Percentiles rank a stretch among this genome's conserved stretches.
phyloP scores from a whole-genome alignment of 2,888 invertebrate genomes.

The Ichneumoninae sp. region DNA sequence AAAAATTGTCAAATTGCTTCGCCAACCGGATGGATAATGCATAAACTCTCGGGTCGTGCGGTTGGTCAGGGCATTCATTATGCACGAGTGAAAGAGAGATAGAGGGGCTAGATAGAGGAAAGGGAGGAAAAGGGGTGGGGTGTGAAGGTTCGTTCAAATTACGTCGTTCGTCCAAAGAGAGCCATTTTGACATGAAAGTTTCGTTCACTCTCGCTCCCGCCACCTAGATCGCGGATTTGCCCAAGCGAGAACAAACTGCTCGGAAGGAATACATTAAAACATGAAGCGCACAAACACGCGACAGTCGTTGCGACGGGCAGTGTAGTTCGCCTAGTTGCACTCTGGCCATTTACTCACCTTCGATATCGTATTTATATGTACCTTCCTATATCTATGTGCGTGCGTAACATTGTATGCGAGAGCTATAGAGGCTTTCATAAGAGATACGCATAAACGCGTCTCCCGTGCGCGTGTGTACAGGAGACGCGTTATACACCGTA shows the following conservation, averaged over 20 bases:
- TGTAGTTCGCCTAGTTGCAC: slow-evolving; percentile 76
- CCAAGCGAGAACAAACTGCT: slow-evolving; percentile 71
- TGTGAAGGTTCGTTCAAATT: slow-evolving; percentile 57
- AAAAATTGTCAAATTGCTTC: slow-evolving; percentile 68
- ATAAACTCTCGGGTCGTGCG: slow-evolving; percentile 55
- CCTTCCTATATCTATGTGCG: slow-evolving; percentile 12
- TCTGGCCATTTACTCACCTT: slow-evolving; percentile 71
- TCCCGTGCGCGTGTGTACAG: slow-evolving; percentile 55
- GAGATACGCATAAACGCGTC: slow-evolving; percentile 55
- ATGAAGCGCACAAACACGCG: slow-evolving; percentile 74
- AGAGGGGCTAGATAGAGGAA: slow-evolving; percentile 7
- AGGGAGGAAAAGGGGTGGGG: background rate
- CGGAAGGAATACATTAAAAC: slow-evolving; percentile 79
- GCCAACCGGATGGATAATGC: slow-evolving; percentile 66
- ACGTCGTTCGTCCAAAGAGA: slow-evolving; percentile 62
- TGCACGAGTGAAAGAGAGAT: slow-evolving; percentile 59
- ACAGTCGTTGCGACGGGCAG: slow-evolving; percentile 74
- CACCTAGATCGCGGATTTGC: slow-evolving; percentile 34
- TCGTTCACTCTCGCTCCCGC: slow-evolving; percentile 49
- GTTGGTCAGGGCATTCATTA: slow-evolving; percentile 67
- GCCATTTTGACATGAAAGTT: slow-evolving; percentile 69
- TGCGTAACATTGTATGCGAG: slow-evolving; percentile 60
- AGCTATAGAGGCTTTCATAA: slow-evolving; percentile 52
- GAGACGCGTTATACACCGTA: slow-evolving; percentile 52
- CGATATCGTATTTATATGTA: slow-evolving; percentile 39